These are phyloP conservation scores for Pristionchus mayeri DNA, from an alignment of 2,888 invertebrate genomes.

Conservation along the genomic window DNA sequence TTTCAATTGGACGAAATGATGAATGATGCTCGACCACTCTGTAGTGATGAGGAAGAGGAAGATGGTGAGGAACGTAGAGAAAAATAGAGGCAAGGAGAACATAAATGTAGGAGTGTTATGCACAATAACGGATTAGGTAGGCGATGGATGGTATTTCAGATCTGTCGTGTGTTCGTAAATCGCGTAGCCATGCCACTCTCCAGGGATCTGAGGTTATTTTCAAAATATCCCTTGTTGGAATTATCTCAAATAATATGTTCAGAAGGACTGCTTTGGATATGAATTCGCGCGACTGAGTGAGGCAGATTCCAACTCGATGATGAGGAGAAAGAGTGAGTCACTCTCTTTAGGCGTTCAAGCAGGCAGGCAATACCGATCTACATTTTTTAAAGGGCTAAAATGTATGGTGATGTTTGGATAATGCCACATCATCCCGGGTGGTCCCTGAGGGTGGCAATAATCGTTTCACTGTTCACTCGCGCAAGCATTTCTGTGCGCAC, in stretches of 20 bases:
- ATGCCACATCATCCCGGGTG: background rate
- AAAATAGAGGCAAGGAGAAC: background rate
- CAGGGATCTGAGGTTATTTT: conserved; percentile 25
- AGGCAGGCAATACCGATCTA: no score
- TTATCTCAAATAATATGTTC: background rate
- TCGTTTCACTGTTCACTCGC: background rate
- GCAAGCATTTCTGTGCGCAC: background rate
- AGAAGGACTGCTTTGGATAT: conserved; percentile 26
- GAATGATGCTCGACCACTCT: conserved; percentile 1
- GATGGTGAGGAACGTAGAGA: conserved; percentile 5
- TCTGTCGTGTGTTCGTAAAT: background rate
- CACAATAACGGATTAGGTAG: no score
- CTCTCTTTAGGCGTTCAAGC: no score
- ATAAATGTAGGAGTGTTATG: background rate
- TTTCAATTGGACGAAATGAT: background rate
- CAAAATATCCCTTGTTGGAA: background rate
- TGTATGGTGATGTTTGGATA: background rate
- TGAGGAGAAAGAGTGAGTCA: background rate
- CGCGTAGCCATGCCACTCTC: background rate
- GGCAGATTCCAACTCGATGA: conserved; percentile 6
- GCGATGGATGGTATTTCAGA: background rate
- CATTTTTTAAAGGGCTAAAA: no score
- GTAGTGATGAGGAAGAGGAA: background rate
- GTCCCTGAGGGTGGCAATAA: conserved; percentile 5
- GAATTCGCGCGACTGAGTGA: conserved; percentile 28